Evolutionary conservation across 2,888 invertebrate genomes (phyloP).

Genomic region (Orgyia antiqua): DNA sequence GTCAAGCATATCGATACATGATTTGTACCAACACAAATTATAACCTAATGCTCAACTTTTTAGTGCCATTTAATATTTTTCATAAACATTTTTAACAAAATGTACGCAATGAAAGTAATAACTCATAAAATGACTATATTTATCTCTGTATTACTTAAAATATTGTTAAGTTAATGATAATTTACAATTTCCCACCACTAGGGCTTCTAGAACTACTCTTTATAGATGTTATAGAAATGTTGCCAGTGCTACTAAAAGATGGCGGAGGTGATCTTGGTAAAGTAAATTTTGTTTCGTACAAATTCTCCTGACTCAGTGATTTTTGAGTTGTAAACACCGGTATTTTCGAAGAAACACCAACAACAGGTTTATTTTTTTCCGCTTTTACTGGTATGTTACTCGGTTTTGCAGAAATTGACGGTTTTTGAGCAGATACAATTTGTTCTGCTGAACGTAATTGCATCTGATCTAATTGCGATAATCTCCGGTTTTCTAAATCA

Average conservation of each 20-base stretch:
- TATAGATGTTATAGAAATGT: slow-evolving; percentile 80
- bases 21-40: slow-evolving; percentile 23
- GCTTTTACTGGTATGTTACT: slow-evolving; percentile 69
- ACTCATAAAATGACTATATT: slow-evolving; percentile 9
- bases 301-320: slow-evolving; percentile 71
- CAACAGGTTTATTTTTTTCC: slow-evolving; percentile 47
- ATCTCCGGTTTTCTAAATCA: slow-evolving; percentile 74
- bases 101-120: slow-evolving; percentile 6
- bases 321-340: slow-evolving; percentile 71
- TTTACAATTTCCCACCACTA: slow-evolving; percentile 63
- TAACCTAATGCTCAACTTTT: slow-evolving; percentile 14
- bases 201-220: slow-evolving; percentile 78
- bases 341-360: slow-evolving; percentile 68
- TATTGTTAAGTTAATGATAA: too few species aligned
- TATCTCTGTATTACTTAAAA: slow-evolving; percentile 2
- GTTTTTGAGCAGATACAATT: slow-evolving; percentile 42
- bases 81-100: neutral
- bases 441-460: slow-evolving; percentile 50
- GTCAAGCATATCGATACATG: slow-evolving; percentile 18
- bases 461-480: slow-evolving; percentile 75
- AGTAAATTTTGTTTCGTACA: slow-evolving; percentile 57
- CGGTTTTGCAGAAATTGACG: slow-evolving; percentile 60
- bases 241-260: slow-evolving; percentile 58
- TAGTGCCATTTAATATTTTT: slow-evolving; percentile 1
- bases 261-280: slow-evolving; percentile 63